These are phyloP conservation scores for Lucilia sericata DNA, from an alignment of 1,140 invertebrate genomes.

Conservation along the genomic window DNA sequence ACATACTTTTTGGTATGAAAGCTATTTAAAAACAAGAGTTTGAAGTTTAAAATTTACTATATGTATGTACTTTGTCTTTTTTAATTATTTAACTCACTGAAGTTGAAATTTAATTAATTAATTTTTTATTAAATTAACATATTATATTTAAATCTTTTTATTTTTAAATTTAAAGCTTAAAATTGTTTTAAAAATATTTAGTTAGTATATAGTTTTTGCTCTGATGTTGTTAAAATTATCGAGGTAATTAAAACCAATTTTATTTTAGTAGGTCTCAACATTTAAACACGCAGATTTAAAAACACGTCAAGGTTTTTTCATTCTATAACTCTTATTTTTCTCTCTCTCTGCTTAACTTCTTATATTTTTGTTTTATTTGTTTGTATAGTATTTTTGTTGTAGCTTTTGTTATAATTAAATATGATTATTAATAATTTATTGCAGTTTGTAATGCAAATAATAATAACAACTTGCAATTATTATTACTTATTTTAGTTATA, in stretches of 20 bases:
- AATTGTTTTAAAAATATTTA: too few species aligned
- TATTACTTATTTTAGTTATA: not conserved
- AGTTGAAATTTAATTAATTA: not conserved
- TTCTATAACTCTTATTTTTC: not conserved
- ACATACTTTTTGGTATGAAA: too few species aligned
- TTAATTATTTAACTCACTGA: not conserved
- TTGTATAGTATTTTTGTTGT: not conserved
- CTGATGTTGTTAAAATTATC: not conserved
- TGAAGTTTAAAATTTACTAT: not conserved
- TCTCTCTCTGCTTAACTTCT: not conserved
- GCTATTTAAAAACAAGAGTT: too few species aligned
- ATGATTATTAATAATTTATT: constrained; percentile 39
- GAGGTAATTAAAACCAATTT: not conserved
- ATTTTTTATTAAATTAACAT: not conserved
- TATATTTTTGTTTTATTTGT: not conserved
- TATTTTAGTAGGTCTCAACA: constrained; percentile 7
- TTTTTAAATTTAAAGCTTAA: not conserved
- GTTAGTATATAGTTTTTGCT: not conserved
- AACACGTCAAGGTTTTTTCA: constrained; percentile 38
- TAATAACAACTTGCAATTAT: constrained; percentile 28
- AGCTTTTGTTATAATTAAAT: constrained; percentile 33
- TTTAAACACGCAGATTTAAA: constrained; percentile 32
- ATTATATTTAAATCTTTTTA: not conserved
- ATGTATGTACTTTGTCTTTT: not conserved
- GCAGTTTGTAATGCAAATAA: constrained; percentile 41